A percentile compares a stretch with the other conserved stretches of the same genome.
Evolutionary conservation across 2,888 invertebrate species (phyloP).

Genomic region (Ochlodes sylvanus): DNA sequence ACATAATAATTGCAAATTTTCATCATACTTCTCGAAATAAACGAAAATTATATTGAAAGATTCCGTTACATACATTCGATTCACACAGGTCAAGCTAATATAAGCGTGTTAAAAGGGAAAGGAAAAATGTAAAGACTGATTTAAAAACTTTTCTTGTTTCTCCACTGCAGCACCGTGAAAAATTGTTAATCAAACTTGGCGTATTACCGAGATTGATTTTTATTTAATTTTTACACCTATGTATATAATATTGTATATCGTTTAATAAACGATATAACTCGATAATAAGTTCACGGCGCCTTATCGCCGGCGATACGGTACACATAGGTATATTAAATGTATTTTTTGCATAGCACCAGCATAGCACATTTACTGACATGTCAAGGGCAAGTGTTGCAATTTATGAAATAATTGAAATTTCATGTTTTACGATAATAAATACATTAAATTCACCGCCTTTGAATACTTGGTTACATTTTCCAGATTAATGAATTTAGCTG

Average conservation of each 20-base stretch:
- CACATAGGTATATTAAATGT: background rate
- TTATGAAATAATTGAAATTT: slow-evolving; percentile 12
- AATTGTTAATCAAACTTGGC: no score
- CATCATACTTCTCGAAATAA: no score
- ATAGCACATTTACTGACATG: background rate
- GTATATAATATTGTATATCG: background rate
- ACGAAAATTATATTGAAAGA: no score
- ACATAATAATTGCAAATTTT: no score
- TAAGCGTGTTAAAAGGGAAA: no score
- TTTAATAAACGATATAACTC: background rate
- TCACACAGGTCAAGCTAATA: no score
- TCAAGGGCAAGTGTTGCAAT: background rate
- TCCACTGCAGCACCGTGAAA: no score
- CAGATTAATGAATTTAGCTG: background rate
- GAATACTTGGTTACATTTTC: slow-evolving; percentile 1
- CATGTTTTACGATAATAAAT: slow-evolving; percentile 14
- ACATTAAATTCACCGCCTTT: slow-evolving; percentile 14
- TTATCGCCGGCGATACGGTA: background rate
- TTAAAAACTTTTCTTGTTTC: no score
- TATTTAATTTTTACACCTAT: slow-evolving; percentile 2
- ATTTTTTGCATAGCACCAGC: slow-evolving; percentile 2
- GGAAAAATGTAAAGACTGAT: no score
- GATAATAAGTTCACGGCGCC: background rate
- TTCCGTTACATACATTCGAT: no score
- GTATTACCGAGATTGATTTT: background rate